Evolutionary conservation across 2,888 invertebrate species (phyloP).

Genomic region (Himalopsyche anomala): DNA sequence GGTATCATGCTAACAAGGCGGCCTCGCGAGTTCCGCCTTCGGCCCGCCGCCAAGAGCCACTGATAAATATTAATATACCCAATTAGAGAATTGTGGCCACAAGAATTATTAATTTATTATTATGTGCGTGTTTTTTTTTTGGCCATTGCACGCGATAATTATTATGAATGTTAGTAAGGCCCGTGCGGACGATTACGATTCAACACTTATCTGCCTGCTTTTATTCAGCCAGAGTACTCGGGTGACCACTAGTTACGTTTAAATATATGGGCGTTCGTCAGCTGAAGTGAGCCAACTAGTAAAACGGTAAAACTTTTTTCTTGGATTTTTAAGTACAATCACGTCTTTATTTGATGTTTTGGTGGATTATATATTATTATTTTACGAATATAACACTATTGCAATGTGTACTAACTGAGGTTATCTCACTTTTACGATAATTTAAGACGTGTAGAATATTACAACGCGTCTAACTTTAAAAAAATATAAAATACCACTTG

Average conservation of each 20-base stretch:
- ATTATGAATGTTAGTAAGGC: not conserved
- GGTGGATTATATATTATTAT: no score
- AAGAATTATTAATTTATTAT: slow-evolving; percentile 15
- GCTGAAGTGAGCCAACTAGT: no score
- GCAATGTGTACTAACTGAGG: no score
- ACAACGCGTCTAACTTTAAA: no score
- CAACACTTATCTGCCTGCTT: not conserved
- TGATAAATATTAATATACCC: slow-evolving; percentile 26
- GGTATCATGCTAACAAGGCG: not conserved
- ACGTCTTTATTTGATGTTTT: no score
- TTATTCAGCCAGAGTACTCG: not conserved
- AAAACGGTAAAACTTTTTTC: no score
- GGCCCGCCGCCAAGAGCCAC: not conserved
- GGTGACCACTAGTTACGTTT: not conserved
- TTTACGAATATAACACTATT: no score
- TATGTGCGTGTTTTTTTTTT: slow-evolving; percentile 2
- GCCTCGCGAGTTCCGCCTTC: slow-evolving; percentile 3
- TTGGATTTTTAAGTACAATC: no score
- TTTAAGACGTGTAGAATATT: no score
- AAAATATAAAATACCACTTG: no score
- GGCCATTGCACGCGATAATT: slow-evolving; percentile 30
- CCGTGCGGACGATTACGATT: not conserved
- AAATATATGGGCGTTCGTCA: no score
- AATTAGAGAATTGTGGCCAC: not conserved
- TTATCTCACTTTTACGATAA: no score